These are phyloP conservation scores for Myanophis thanlyinensis DNA, from an alignment of 2,113 vertebrate genomes.

Conservation along the genomic window DNA sequence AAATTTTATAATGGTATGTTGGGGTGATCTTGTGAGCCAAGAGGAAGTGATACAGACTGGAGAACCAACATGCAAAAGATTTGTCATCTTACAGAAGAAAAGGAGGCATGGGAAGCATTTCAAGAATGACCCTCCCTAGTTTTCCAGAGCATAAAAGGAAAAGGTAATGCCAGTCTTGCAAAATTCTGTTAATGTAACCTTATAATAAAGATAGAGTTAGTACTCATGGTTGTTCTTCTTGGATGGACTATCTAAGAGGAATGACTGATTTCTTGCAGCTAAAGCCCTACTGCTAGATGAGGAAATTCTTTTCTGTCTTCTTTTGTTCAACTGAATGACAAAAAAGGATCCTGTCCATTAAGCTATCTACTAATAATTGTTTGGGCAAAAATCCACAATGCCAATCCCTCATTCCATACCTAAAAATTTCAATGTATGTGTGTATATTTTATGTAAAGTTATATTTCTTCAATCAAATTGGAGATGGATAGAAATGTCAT, in stretches of 20 bases:
- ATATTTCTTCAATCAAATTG: neutral
- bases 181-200: neutral
- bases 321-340: neutral
- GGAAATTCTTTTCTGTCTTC: neutral
- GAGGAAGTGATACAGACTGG: neutral
- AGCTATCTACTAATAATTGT: neutral
- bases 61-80: neutral
- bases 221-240: neutral
- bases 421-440: neutral
- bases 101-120: neutral
- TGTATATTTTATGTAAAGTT: neutral
- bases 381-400: neutral
- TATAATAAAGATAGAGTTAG: neutral
- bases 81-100: neutral
- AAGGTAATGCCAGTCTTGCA: neutral
- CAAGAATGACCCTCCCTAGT: neutral
- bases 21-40: neutral
- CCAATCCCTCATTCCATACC: neutral
- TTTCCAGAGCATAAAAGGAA: neutral
- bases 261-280: neutral
- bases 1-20: neutral
- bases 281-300: neutral
- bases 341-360: too few species aligned
- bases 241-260: neutral
- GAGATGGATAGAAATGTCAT: neutral